Percentiles rank a stretch among this genome's conserved stretches.
Evolutionary conservation across 2,888 invertebrate species (phyloP).

Genomic region (Lithophane semibrunnea): DNA sequence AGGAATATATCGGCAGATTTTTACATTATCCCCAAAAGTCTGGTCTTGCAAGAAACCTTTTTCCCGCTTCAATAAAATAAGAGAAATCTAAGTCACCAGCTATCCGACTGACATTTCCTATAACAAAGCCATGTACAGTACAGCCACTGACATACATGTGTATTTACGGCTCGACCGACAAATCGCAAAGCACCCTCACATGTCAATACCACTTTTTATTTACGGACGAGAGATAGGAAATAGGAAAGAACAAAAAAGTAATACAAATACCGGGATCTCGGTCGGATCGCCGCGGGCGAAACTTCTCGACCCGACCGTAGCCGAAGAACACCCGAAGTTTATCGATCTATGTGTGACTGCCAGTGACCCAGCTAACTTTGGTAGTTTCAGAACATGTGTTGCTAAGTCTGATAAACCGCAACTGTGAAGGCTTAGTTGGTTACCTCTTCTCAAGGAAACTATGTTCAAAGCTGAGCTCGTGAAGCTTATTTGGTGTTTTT

Average conservation of each 20-base stretch:
- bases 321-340: slow-evolving; percentile 59
- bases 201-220: slow-evolving; percentile 56
- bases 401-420: slow-evolving; percentile 20
- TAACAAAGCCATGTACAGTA: slow-evolving; percentile 6
- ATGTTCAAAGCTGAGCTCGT: background rate
- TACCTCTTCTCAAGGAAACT: background rate
- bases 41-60: no score
- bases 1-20: background rate
- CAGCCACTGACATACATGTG: slow-evolving; percentile 24
- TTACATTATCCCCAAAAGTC: background rate
- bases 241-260: slow-evolving; percentile 48
- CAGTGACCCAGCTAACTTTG: slow-evolving; percentile 42
- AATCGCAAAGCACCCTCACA: slow-evolving; percentile 25
- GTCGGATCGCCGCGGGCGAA: slow-evolving; percentile 56
- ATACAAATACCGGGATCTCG: slow-evolving; percentile 55
- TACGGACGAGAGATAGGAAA: slow-evolving; percentile 38
- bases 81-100: slow-evolving; percentile 2
- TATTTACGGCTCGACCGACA: slow-evolving; percentile 32
- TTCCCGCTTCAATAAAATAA: background rate
- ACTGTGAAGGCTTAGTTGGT: background rate
- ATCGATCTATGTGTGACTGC: slow-evolving; percentile 64
- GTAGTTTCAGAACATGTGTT: slow-evolving; percentile 6
- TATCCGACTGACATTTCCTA: background rate
- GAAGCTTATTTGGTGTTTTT: background rate
- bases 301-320: slow-evolving; percentile 53